phyloP scores from a whole-genome alignment of 2,888 invertebrate species.

The Eupithecia abbreviata region DNA sequence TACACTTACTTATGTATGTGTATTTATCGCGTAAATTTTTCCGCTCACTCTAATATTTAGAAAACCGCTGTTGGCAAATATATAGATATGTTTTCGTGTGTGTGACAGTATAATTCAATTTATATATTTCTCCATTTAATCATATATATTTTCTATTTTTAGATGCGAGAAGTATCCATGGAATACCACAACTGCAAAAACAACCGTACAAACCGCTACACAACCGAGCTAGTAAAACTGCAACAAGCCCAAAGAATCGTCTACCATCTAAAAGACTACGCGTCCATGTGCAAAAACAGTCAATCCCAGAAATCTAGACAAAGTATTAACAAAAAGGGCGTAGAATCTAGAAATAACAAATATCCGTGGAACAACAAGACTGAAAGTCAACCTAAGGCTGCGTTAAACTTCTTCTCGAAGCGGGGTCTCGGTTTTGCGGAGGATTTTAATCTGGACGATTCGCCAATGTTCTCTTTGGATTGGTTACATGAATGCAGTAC shows the following conservation, averaged over 20 bases:
- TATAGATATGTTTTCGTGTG: no score
- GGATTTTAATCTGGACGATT: constrained; percentile 57
- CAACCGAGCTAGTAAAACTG: constrained; percentile 70
- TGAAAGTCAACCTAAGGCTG: constrained; percentile 61
- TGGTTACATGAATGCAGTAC: constrained; percentile 66
- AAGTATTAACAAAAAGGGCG: constrained; percentile 58
- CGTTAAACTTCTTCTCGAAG: constrained; percentile 68
- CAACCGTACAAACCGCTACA: constrained; percentile 77
- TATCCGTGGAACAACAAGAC: constrained; percentile 75
- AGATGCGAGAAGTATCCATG: constrained; percentile 89
- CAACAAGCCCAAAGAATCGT: constrained; percentile 72
- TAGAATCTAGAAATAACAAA: constrained; percentile 71
- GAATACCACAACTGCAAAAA: constrained; percentile 88
- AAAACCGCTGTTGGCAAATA: no score
- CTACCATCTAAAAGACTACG: constrained; percentile 71
- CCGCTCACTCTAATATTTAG: no score
- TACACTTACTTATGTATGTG: no score
- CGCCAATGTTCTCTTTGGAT: constrained; percentile 61
- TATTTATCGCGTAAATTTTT: no score
- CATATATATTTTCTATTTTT: constrained; percentile 40
- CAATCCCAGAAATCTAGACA: constrained; percentile 62
- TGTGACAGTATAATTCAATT: no score
- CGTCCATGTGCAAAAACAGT: constrained; percentile 68
- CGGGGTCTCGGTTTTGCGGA: constrained; percentile 64
- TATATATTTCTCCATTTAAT: neutral